These are phyloP conservation scores for Pycnonotus jocosus DNA, from an alignment of 2,113 vertebrate genomes.

Conservation along the genomic window DNA sequence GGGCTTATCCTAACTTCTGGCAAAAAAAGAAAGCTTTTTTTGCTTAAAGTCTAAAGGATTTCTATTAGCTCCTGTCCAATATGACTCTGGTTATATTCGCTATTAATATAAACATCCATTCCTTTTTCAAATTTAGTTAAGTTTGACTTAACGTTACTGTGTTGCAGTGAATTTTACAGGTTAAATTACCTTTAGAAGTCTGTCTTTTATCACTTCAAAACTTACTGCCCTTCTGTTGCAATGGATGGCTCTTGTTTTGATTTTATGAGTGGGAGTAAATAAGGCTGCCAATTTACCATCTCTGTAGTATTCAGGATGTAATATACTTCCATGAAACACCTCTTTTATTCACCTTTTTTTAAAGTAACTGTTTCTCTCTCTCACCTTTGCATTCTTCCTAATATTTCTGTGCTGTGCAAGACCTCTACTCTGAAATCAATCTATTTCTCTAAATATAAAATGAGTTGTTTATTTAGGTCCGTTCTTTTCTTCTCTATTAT, in stretches of 20 bases:
- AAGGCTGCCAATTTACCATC: slow-evolving; percentile 1
- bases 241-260: slow-evolving; percentile 13
- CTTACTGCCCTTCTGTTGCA: neutral
- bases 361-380: neutral
- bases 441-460: neutral
- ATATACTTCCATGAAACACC: neutral
- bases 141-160: neutral
- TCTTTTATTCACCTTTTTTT: slow-evolving; percentile 1
- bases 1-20: neutral
- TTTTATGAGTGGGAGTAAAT: slow-evolving; percentile 52
- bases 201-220: neutral
- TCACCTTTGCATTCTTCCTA: neutral
- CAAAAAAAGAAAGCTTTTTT: slow-evolving; percentile 4
- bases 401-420: neutral
- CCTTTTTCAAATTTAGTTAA: neutral
- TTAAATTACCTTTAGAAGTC: neutral
- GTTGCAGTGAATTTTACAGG: neutral
- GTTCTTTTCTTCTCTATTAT: neutral
- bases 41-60: neutral
- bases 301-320: neutral
- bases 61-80: neutral
- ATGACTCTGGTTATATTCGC: neutral
- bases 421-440: neutral
- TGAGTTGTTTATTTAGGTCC: neutral
- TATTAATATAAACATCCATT: neutral